Base-by-base conservation (phyloP, 1,140 invertebrate species). In the Drosophila grimshawi region DNA sequence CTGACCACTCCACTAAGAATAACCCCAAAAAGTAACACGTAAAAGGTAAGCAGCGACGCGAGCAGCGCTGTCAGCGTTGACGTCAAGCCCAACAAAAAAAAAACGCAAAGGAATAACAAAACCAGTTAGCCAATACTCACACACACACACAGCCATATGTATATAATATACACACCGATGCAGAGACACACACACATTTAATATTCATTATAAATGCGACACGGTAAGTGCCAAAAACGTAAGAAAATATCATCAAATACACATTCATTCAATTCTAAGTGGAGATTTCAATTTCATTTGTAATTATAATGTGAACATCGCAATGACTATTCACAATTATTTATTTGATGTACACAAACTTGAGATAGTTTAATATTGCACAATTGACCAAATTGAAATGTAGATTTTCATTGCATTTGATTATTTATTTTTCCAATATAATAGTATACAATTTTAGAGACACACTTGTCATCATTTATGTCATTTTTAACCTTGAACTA, bases 11-110 rank as follows among this genome's bases (percentile, higher is more conserved):
- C 67, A 77, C 80, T 86, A 88, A 89, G 83, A 88, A 88, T 88
- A 88, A 89, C 83, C 83, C 83, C 77, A 88, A 86, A 86, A 88
- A 86, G 81, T 86, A 85, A 85, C 81, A 72, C 81, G 81, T 86
- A 85, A 85, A 85, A 81, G 70, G 63, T 77, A 77, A 65, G 61
- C 67, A 61, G 64, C 49, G 51, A 43, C 49, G 67, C 67, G 8
- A 19, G 66, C 52, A 68, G 76, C 73, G 67, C 67, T 27, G 77
- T 41, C 59, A 27, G 6, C 55, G 65, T 29, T 35, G 37, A 10
- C 56, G 55, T 11, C 51, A 62, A 19, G 67, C 68, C 73, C 78
- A 62, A 76, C 59, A 76, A 66, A 66, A 86, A 75, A 80, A 68
- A 62, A 81, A 75, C 70, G 49, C 61, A 71, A 77, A 85, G 64